These are phyloP conservation scores for Yponomeuta cagnagella DNA, from an alignment of 2,888 invertebrate species.

Conservation along the genomic window DNA sequence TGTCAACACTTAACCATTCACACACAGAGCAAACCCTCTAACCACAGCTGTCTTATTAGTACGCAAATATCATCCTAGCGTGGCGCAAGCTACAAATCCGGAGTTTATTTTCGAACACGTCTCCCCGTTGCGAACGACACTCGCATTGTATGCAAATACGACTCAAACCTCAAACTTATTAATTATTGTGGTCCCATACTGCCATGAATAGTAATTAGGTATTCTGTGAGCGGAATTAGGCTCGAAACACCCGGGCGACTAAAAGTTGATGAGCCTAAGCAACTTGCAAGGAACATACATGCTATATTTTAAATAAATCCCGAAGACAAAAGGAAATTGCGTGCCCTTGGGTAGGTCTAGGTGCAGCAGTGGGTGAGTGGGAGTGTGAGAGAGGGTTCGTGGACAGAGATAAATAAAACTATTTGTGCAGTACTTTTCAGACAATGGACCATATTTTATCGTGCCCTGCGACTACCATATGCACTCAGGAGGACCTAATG, in stretches of 20 bases:
- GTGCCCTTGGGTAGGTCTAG: too few relatives aligned
- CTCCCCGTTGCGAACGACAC: not conserved
- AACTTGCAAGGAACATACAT: too few relatives aligned
- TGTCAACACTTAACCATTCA: not conserved
- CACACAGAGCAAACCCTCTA: not conserved
- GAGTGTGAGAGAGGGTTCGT: too few relatives aligned
- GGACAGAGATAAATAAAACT: too few relatives aligned
- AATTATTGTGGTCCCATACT: constrained; percentile 60
- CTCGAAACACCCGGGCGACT: constrained; percentile 6
- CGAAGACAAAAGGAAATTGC: too few relatives aligned
- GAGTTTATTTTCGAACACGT: constrained; percentile 23
- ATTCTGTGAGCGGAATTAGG: constrained; percentile 5
- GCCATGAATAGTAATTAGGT: constrained; percentile 49
- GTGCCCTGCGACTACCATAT: too few relatives aligned
- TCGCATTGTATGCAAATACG: constrained; percentile 66
- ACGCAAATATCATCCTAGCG: constrained; percentile 18
- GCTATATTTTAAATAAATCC: too few relatives aligned
- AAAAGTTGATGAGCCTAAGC: not conserved
- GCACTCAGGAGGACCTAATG: too few relatives aligned
- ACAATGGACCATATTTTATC: too few relatives aligned
- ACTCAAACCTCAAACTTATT: constrained; percentile 64
- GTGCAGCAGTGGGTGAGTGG: too few relatives aligned
- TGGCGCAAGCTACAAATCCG: constrained; percentile 13
- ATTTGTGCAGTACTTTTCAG: too few relatives aligned
- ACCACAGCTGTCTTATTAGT: constrained; percentile 15